Percentiles rank a stretch among this genome's conserved stretches.
phyloP scores from a whole-genome alignment of 1,140 invertebrate species.

The Zophobas atratus region DNA sequence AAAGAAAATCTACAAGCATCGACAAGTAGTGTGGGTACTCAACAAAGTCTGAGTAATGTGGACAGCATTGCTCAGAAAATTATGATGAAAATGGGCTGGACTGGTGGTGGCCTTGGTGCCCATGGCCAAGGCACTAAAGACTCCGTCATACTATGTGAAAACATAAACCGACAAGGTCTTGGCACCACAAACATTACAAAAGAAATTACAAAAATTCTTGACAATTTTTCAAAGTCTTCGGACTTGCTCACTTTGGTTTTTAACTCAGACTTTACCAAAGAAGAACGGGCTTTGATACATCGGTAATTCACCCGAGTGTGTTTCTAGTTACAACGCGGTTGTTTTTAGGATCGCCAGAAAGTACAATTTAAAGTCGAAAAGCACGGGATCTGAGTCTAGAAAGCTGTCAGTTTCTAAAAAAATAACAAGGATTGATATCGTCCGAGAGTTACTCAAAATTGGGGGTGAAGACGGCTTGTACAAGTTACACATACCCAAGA shows the following conservation, averaged over 20 bases:
- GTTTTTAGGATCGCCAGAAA: constrained; percentile 2
- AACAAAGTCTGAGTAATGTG: too few species aligned
- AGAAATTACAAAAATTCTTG: constrained; percentile 6
- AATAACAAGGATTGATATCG: constrained; percentile 11
- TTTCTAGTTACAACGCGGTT: not conserved
- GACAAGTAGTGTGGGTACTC: not conserved
- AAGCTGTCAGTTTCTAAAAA: constrained; percentile 21
- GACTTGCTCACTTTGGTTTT: constrained; percentile 5
- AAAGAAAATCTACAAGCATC: not conserved
- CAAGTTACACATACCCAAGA: constrained; percentile 16
- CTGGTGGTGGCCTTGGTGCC: constrained; percentile 8
- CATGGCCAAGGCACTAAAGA: constrained; percentile 9
- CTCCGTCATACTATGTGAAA: constrained; percentile 3
- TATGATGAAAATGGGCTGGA: constrained; percentile 24
- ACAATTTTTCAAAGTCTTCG: constrained; percentile 1
- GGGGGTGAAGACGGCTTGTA: constrained; percentile 20
- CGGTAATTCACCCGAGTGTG: not conserved
- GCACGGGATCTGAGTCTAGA: not conserved
- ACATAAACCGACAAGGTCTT: constrained; percentile 10
- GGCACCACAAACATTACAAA: not conserved
- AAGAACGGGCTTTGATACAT: constrained; percentile 11
- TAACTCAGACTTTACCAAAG: constrained; percentile 25
- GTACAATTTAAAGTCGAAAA: constrained; percentile 18
- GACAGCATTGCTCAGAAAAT: constrained; percentile 12
- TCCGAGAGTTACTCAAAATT: not conserved